Evolutionary conservation across 2,113 vertebrate species (phyloP).

Genomic region (Etheostoma spectabile): DNA sequence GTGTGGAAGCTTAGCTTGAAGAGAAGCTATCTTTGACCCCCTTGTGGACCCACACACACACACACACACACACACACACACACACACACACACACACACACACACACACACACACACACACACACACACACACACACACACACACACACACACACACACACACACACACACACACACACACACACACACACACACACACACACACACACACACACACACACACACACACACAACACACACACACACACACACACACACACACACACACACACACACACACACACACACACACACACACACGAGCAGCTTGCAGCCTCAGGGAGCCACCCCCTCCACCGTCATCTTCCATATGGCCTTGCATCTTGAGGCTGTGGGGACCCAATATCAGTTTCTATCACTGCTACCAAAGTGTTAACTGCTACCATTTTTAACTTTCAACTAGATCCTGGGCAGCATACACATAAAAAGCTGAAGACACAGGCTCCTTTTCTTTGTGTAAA

Average conservation of each 20-base stretch:
- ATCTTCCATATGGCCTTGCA: conserved; percentile 69
- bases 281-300: conserved; percentile 43
- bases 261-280: conserved; percentile 46
- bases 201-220: conserved; percentile 44
- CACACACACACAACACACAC: conserved; percentile 41
- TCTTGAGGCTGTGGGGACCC: conserved; percentile 59
- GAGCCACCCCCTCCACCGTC: conserved; percentile 34
- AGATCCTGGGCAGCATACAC: not conserved
- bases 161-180: conserved; percentile 29
- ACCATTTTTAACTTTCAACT: conserved; percentile 7
- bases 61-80: conserved; percentile 30
- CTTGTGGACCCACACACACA: conserved; percentile 15
- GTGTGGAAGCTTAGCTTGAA: conserved; percentile 24
- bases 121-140: conserved; percentile 48
- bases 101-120: conserved; percentile 47
- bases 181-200: conserved; percentile 49
- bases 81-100: conserved; percentile 47
- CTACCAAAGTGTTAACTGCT: conserved; percentile 51
- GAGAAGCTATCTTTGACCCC: conserved; percentile 20
- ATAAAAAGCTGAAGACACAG: not conserved
- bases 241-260: conserved; percentile 29
- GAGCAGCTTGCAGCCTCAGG: conserved; percentile 76
- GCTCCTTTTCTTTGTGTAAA: not conserved
- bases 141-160: conserved; percentile 34
- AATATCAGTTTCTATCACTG: conserved; percentile 65